Base-by-base conservation (phyloP, 2,888 invertebrate genomes). In the Noctua janthina region DNA sequence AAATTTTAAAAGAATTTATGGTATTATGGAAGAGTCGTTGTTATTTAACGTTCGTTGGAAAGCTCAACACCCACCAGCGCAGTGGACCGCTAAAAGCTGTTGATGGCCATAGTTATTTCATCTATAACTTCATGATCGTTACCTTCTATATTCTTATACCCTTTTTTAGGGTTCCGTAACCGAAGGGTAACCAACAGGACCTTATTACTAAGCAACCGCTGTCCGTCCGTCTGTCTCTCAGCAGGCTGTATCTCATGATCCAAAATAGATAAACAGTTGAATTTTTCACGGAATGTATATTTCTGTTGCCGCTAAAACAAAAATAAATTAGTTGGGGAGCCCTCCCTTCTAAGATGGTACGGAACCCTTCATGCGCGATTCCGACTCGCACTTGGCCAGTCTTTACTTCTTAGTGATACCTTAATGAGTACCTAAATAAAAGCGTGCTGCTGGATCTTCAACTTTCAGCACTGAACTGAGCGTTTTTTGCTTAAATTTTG, bases 391-490 rank as follows among this genome's bases (percentile, higher is more conserved):
- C 39, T 39, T 39, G 39, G 4, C 4, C 4, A 4, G 39, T 4
- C 0, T 39, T 39, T 39, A 39, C 3, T 39, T 39, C 10, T 56
- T 56, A 23, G 23, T 56, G 56, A 23, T 23, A 56, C 56, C 56
- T 23, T 56, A 59, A n/a, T n/a, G 5, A n/a, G n/a, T 59, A 59
- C n/a, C n/a, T 15, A 5, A 59, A 59, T 59, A 13, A 6, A 13
- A n/a, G 13, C 0, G 0, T 0, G n/a, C 59, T 13, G n/a, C 2
- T n/a, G n/a, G n/a, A 29, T 6, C 1, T 59, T n/a, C n/a, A 29
- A 59, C n/a, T 13, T 59, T 13, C 3, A 23, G 56, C 10, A 1
- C 56, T 23, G 4, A 23, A 0, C 23, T 56, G 23, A 56, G 10
- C 23, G 10, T 10, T 23, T 3, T 1, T 0, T 23, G 11, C 56